Evolutionary conservation across 2,888 invertebrate species (phyloP), one percentile per base, ranked within the genome.

Genomic region (Drosophila leonis): DNA sequence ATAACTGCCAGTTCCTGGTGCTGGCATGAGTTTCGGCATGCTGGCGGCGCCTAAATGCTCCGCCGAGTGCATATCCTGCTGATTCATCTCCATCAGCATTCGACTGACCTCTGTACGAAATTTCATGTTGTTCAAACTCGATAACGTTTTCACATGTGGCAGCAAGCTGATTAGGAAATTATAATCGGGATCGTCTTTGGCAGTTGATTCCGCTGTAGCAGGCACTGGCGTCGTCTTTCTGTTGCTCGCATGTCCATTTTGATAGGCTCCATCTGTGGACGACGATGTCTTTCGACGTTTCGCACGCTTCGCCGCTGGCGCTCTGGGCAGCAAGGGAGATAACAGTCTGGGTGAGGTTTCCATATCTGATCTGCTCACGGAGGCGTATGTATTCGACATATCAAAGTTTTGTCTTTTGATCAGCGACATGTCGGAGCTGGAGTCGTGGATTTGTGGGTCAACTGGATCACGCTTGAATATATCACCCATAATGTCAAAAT

Each of bases 401-500:
- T 66, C 70, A n/a, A 31, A 52, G n/a, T 54, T 41, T 4, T 60
- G 51, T 5, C 48, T 68, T n/a, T 55, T 70, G 1, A 65, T 42
- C 8, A 51, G 20, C 4, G 75, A 51, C 12, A 55, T 51, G 18
- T 80, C 69, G 4, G 80, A 72, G 1, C 63, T 52, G 1, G 68
- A 65, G 5, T 73, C 76, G 2, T 54, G 42, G 0, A 24, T 41
- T 7, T 54, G 46, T 1, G 56, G 7, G 4, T 74, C 70, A 8
- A 31, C 24, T 8, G 71, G 12, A 0, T 72, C 71, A 5, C 71
- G 71, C 39, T 85, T 77, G 12, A 90, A 86, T 35, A 90, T 88
- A 31, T 86, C 86, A 0, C 74, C 79, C 51, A 90, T 76, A 10
- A 87, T 75, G 13, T 90, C 86, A 51, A 90, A 87, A 10, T 79